Evolutionary conservation across 2,797 vertebrate species (phyloP).

Genomic region (Notolabrus celidotus): DNA sequence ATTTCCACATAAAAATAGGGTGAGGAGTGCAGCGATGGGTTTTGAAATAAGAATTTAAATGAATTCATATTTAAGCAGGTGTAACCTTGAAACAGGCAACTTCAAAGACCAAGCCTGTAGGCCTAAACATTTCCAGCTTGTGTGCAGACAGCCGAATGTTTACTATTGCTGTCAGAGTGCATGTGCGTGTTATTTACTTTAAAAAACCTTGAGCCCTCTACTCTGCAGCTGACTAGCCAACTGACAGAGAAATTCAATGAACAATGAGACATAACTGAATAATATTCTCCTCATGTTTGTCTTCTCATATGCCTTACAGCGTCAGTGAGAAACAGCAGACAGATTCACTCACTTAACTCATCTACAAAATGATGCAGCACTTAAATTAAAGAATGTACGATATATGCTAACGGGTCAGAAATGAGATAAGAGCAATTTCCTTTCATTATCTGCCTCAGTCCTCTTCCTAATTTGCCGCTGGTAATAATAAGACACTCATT

Average conservation of each 20-base stretch:
- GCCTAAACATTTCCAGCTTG: slow-evolving; percentile 54
- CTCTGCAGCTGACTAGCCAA: slow-evolving; percentile 3
- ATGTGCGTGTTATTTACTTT: slow-evolving; percentile 19
- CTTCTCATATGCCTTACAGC: background rate
- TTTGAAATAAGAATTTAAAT: slow-evolving; percentile 64
- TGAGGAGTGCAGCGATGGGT: slow-evolving; percentile 34
- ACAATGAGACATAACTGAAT: slow-evolving; percentile 13
- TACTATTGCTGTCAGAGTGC: slow-evolving; percentile 47
- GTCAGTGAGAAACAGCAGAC: background rate
- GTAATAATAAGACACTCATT: slow-evolving; percentile 38
- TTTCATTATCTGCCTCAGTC: slow-evolving; percentile 10
- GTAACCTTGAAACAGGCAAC: slow-evolving; percentile 66
- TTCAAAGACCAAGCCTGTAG: slow-evolving; percentile 66
- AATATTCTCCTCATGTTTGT: slow-evolving; percentile 3
- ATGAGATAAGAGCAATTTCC: background rate
- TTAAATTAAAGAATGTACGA: background rate
- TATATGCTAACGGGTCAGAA: background rate
- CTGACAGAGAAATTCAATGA: slow-evolving; percentile 19
- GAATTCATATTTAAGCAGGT: slow-evolving; percentile 67
- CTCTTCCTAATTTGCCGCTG: background rate
- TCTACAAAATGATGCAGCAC: background rate
- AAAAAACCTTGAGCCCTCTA: slow-evolving; percentile 36
- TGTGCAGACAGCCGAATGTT: slow-evolving; percentile 53
- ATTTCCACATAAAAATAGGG: slow-evolving; percentile 39
- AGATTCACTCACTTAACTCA: slow-evolving; percentile 4